Evolutionary conservation across 2,888 invertebrate genomes (phyloP), one percentile per base, ranked within the genome.

Genomic region (Pyrgus malvae): DNA sequence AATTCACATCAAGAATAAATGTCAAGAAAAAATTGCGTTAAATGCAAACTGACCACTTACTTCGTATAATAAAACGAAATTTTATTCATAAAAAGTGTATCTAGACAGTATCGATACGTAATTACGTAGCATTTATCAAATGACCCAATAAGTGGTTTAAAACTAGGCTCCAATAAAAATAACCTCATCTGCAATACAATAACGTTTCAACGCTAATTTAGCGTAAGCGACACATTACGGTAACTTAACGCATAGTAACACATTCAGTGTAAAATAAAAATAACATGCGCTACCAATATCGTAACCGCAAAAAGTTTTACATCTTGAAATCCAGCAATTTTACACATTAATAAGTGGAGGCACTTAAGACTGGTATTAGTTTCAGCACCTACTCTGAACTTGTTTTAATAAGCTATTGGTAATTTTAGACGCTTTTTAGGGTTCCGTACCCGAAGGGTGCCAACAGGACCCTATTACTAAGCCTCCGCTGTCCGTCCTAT

Each of bases 121-220:
- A 54, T 54, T 54, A 40, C n/a, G 46, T 14, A 7, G 23, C 31
- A 53, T 53, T 45, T 53, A 40, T 40, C 45, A 46, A 46, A 53
- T 53, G 51, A 45, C 35, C 29, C 44, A 16, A 53, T 45, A 53
- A 53, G 38, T 53, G 38, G 44, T 14, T 17, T 45, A 41, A 21
- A 49, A 45, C 37, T 29, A 29, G 29, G 21, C 7, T 8, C 33
- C 19, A 37, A 51, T 44, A 37, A 53, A 49, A 53, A 53, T 51
- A 44, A 19, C 27, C 1, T 9, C n/a, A 19, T 12, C 19, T 19
- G 17, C 12, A 35, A 44, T 50, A 50, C 25, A 51, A 42, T 35
- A 14, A 25, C 37, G 35, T 27, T 19, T 51, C 19, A 51, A 25
- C 33, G 14, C 41, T 45, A 21, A 19, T 21, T 45, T 33, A 33